Evolutionary conservation across 1,140 invertebrate species (phyloP), one percentile per base, ranked within the genome.

Genomic region (Drosophila neocordata): DNA sequence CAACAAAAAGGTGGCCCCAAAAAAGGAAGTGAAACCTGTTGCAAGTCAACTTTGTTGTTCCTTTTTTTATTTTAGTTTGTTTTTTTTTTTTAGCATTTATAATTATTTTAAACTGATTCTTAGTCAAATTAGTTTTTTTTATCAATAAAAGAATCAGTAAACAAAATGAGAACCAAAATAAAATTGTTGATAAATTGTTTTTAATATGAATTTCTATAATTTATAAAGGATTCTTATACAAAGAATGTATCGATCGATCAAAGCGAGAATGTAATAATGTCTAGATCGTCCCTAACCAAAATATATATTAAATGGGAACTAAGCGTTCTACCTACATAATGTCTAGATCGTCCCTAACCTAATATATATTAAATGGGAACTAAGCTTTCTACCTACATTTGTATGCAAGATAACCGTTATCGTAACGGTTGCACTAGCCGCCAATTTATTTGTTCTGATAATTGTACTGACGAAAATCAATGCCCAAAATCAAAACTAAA

Each of bases 11-110:
- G 27, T 61, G 66, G 51, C 55, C 55, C 63, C 65, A 66, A 73
- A 62, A 68, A 63, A 64, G 83, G 79, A 88, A 79, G 70, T 65
- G 12, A 79, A 44, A 88, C 83, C 80, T 88, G 83, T 88, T 89
- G 83, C 76, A 48, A 48, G 41, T 48, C 11, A 9, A 20, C 2
- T 15, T 20, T 38, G 37, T 38, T 44, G 27, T 6, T 31, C 60
- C 65, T 69, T 75, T 59, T 67, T 69, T 66, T 22, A 27, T 61
- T 58, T 62, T 7, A 13, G 13, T 62, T 22, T 76, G 56, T 71
- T 72, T 70, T 37, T 64, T 69, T 66, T 75, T 59, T 67, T 69
- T 66, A 27, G 34, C 58, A 9, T 15, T 62, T 15, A 7, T 44
- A 18, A 8, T 24, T 24, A 11, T 0, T 8, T 9, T 74, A 18